Evolutionary conservation across 2,888 invertebrate species (phyloP), one percentile per base, ranked within the genome.

Genomic region (Metopia argyrocephala): DNA sequence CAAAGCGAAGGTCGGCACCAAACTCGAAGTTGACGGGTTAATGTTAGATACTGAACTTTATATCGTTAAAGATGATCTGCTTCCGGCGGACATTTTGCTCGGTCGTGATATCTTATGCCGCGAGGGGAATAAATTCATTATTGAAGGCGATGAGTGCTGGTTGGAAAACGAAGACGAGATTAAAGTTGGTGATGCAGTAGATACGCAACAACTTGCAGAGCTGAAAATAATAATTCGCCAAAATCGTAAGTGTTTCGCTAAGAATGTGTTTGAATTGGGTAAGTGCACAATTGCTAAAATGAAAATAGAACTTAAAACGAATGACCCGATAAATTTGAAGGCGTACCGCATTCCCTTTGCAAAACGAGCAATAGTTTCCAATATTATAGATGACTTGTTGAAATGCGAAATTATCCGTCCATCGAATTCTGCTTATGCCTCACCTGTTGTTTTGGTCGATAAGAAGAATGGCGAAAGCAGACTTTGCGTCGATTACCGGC

Each of bases 81-180:
- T 31, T 12, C 31, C 31, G 31, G 31, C 2, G 31, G 12, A 31
- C 31, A 31, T 31, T 12, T 31, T 31, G 12, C 12, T 31, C 31
- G 79, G 82, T 31, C 64, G 64, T 64, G 71, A 82, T 21, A 45
- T 62, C 3, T 20, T 79, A n/a, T 79, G 76, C 21, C 69, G 61
- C 9, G 59, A 75, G 3, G 78, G 75, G 3, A 61, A 52, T 15
- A 78, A 69, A 48, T 62, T 80, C 1, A 54, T 79, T 18, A 82
- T 82, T 9, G 78, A 82, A 54, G 78, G 76, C n/a, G 70, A 48
- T 12, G 62, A 74, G 7, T 81, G 83, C 56, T 56, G 74, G 56
- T 25, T 81, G 1, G 71, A 71, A 54, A 27, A 5, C 5, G 23
- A 46, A 21, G 15, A 50, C 48, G 27, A 65, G 38, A 57, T 57